Conservation (phyloP, 2,113 vertebrate species). For the Oophaga pumilio region DNA sequence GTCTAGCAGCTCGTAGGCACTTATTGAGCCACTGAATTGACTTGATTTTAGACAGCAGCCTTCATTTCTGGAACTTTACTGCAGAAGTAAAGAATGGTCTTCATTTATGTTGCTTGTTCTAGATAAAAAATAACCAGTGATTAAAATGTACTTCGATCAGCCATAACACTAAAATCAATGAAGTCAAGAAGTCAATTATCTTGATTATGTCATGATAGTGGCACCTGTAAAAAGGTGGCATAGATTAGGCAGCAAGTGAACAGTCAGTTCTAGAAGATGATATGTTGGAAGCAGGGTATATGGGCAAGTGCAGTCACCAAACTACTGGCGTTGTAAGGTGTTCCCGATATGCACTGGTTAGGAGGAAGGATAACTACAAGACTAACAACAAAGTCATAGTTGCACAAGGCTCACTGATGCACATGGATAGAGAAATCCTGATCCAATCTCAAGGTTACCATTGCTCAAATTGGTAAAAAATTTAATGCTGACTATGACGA, state of each 20-base stretch:
- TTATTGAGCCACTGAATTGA: constrained; percentile 2
- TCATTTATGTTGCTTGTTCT: background rate
- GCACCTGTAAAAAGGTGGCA: too few species aligned
- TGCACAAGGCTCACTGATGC: too few species aligned
- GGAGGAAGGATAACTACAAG: background rate
- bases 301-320: background rate
- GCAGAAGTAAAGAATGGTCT: background rate
- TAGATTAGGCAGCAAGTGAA: too few species aligned
- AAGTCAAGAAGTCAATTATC: background rate
- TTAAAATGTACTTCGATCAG: background rate
- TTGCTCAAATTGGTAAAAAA: too few species aligned
- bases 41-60: constrained; percentile 22
- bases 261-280: background rate
- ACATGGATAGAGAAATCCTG: too few species aligned
- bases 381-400: too few species aligned
- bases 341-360: background rate
- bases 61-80: background rate
- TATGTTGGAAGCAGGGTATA: background rate
- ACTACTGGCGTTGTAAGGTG: background rate
- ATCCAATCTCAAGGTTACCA: too few species aligned
- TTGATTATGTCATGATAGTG: background rate
- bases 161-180: background rate
- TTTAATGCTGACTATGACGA: too few species aligned
- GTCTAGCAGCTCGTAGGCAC: constrained; percentile 23
- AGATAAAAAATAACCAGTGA: background rate